Evolutionary conservation across 2,113 vertebrate genomes (phyloP).

Genomic region (Seriola rivoliana): DNA sequence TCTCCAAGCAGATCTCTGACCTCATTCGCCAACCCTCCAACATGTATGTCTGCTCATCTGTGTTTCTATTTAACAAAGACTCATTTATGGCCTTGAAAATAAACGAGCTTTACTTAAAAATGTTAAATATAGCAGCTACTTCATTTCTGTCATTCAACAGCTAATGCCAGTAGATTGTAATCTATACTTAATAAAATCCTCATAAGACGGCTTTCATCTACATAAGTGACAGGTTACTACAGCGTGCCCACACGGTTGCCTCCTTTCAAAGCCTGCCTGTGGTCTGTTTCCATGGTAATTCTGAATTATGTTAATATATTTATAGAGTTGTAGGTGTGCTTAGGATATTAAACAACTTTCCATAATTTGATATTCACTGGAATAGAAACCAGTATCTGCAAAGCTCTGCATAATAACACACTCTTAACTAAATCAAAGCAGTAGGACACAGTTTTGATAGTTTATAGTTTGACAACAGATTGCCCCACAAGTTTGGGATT

Average conservation of each 20-base stretch:
- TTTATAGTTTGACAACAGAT: neutral
- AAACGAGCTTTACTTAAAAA: neutral
- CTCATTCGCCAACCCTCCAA: conserved; percentile 96
- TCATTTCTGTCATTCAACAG: neutral
- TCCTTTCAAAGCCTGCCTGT: conserved; percentile 20
- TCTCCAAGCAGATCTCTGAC: conserved; percentile 99
- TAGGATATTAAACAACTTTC: conserved; percentile 32
- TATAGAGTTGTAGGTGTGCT: conserved; percentile 55
- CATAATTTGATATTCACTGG: conserved; percentile 29
- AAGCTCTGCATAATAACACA: conserved; percentile 19
- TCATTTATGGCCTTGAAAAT: neutral
- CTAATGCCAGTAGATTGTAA: neutral
- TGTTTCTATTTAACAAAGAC: neutral
- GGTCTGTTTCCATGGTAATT: conserved; percentile 50
- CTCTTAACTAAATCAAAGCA: conserved; percentile 13
- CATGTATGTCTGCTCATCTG: conserved; percentile 80
- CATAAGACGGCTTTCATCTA: conserved; percentile 20
- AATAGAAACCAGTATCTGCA: conserved; percentile 39
- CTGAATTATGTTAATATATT: conserved; percentile 66
- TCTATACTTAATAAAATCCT: conserved; percentile 14
- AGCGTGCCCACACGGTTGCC: neutral
- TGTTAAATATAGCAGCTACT: neutral
- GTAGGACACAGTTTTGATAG: neutral
- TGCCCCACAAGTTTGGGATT: neutral
- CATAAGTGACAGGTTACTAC: conserved; percentile 17